Evolutionary conservation across 2,888 invertebrate species (phyloP).

Genomic region (Caenorhabditis drosophilae): DNA sequence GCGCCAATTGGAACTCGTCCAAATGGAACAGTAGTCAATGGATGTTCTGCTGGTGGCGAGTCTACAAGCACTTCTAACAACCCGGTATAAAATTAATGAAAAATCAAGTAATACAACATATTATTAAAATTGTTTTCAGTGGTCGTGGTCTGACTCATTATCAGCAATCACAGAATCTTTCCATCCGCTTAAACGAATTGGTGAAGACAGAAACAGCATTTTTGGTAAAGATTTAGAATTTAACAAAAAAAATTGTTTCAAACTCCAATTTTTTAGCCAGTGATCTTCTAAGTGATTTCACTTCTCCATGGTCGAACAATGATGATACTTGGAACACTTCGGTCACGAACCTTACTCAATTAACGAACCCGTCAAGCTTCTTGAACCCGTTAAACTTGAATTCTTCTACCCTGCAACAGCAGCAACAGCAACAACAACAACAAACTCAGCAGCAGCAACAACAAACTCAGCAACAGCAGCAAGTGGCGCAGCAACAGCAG

Average conservation of each 20-base stretch:
- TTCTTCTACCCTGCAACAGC: neutral
- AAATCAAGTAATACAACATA: too few species aligned
- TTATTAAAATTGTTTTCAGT: conserved; percentile 10
- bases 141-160: conserved; percentile 19
- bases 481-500: conserved; percentile 1
- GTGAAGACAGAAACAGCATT: neutral
- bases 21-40: conserved; percentile 17
- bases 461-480: conserved; percentile 1
- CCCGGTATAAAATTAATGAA: too few species aligned
- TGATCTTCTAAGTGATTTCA: neutral
- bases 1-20: conserved; percentile 33
- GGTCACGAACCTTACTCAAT: conserved; percentile 1
- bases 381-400: neutral
- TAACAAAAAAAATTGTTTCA: too few species aligned
- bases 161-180: conserved; percentile 8
- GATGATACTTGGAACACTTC: conserved; percentile 3
- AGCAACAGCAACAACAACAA: neutral
- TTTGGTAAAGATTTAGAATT: conserved; percentile 1
- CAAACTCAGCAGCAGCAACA: conserved; percentile 3
- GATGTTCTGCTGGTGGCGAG: conserved; percentile 1
- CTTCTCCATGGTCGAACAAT: neutral
- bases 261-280: conserved; percentile 1
- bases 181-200: conserved; percentile 4
- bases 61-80: neutral
- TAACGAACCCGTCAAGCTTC: neutral